Evolutionary conservation across 2,888 invertebrate genomes (phyloP).

Genomic region (Muschampia plurimacula): DNA sequence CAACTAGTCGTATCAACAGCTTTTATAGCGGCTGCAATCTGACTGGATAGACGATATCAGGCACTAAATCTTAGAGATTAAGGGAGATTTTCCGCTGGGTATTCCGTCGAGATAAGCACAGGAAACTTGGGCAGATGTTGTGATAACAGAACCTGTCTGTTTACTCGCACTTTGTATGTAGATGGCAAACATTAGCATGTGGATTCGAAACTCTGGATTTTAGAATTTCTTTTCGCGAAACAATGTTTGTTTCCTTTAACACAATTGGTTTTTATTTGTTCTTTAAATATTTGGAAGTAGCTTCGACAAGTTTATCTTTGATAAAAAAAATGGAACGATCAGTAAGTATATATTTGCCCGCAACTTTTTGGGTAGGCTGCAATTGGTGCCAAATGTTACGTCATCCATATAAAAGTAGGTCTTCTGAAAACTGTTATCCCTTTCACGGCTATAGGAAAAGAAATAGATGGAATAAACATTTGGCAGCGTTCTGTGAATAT

Average conservation of each 20-base stretch:
- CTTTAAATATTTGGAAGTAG: constrained; percentile 23
- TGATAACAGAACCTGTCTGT: constrained; percentile 40
- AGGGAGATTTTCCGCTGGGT: constrained; percentile 34
- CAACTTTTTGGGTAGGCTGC: constrained; percentile 22
- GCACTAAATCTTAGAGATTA: constrained; percentile 31
- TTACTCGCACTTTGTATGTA: constrained; percentile 38
- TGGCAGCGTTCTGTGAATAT: constrained; percentile 33
- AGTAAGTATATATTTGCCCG: constrained; percentile 26
- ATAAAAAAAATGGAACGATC: constrained; percentile 14
- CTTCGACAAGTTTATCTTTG: constrained; percentile 24
- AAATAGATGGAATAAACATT: constrained; percentile 37
- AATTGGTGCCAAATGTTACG: constrained; percentile 34
- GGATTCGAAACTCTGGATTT: constrained; percentile 34
- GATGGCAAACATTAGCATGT: constrained; percentile 38
- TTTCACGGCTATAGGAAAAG: constrained; percentile 34
- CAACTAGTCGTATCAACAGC: constrained; percentile 32
- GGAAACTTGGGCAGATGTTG: constrained; percentile 41
- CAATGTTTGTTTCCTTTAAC: constrained; percentile 28
- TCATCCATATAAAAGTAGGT: constrained; percentile 33
- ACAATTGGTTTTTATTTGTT: constrained; percentile 25
- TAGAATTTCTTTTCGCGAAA: constrained; percentile 38
- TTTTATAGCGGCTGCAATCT: constrained; percentile 24
- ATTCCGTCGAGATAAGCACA: constrained; percentile 35
- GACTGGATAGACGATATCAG: constrained; percentile 23
- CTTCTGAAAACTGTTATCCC: constrained; percentile 32